These are phyloP conservation scores for Hyaena hyaena DNA, from an alignment of 2,113 vertebrate species.

Conservation along the genomic window DNA sequence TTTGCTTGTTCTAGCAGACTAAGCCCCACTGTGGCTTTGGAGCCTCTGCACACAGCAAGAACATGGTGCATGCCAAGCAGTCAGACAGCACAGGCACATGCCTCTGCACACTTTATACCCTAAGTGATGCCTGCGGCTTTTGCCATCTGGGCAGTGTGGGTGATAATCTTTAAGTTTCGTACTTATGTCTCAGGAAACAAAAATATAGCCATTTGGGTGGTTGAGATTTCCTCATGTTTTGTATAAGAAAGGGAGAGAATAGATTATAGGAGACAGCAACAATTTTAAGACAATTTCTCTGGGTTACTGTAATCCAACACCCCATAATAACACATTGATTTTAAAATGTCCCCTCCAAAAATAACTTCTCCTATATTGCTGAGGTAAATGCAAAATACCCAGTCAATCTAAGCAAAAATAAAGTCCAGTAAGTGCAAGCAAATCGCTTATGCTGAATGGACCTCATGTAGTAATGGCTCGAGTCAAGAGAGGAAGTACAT, in stretches of 20 bases:
- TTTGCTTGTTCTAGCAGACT: neutral
- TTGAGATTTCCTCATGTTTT: neutral
- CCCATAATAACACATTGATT: neutral
- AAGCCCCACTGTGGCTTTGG: neutral
- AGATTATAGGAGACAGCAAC: neutral
- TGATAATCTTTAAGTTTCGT: neutral
- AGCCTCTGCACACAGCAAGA: neutral
- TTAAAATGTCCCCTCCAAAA: neutral
- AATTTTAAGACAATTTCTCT: neutral
- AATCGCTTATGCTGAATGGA: neutral
- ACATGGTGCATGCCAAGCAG: rapidly evolving
- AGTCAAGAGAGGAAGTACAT: neutral
- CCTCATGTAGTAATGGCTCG: neutral
- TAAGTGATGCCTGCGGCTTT: neutral
- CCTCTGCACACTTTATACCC: neutral
- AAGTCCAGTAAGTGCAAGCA: neutral
- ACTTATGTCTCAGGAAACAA: neutral
- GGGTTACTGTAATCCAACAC: neutral
- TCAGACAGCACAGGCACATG: rapidly evolving
- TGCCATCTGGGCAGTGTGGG: neutral
- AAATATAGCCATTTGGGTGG: neutral
- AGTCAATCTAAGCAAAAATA: neutral
- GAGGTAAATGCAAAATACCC: neutral
- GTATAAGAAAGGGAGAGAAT: neutral
- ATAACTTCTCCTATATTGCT: neutral